Evolutionary conservation across 2,888 invertebrate species (phyloP), one percentile per base, ranked within the genome.

Genomic region (Dendrolimus houi): DNA sequence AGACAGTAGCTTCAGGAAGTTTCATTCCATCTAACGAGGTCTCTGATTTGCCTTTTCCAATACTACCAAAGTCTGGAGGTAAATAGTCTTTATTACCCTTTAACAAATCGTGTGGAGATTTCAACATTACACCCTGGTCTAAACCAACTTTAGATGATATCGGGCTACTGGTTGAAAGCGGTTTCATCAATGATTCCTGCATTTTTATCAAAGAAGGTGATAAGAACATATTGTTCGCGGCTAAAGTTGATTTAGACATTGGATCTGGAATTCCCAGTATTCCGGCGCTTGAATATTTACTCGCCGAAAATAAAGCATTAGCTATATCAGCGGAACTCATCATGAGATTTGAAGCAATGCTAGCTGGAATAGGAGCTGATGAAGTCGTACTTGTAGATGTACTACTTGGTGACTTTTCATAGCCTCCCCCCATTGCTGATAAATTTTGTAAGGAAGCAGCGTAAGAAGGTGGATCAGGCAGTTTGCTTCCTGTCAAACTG

Each of bases 171-270:
- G 87, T 90, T 1, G 93, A 92, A 41, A 93, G 77, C 1, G 93
- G 93, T 74, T 93, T 93, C 61, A 94, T 79, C 9, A 92, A 71
- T 52, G 91, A 85, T 71, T 94, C 93, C 72, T 95, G 95, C 90
- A 95, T 94, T 84, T 95, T 95, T 63, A 95, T 91, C 60, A 95
- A 79, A 52, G 94, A 94, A 14, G 95, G 95, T 8, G 95, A 93
- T 68, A 96, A 89, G 65, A 96, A 96, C 92, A 96, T 94, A 73
- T 95, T 96, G 69, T 95, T 95, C 1, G 95, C 94, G 9, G 94
- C 94, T 63, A 95, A 83, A 41, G 95, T 94, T 10, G 94, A 93
- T 72, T 95, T 95, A 0, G 95, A 94, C 86, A 96, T 92, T 0
- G 95, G 95, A 80, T 96, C 96, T 0, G 95, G 94, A 66, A 95